phyloP scores from a whole-genome alignment of 2,113 vertebrate genomes.

The Cyprinodon variegatus region DNA sequence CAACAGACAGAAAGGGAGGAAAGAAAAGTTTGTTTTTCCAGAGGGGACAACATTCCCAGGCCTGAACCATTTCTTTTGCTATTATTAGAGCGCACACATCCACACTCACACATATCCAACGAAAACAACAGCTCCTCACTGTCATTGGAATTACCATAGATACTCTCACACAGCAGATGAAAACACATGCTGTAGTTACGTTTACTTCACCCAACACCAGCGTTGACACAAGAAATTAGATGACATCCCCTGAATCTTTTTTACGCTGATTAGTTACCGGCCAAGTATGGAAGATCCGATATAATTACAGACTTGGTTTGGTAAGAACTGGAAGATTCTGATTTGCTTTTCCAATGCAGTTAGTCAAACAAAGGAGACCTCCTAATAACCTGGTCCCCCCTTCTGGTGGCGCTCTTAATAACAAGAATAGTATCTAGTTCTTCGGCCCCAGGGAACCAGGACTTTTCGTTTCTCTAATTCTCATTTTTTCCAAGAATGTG shows the following conservation, averaged over 20 bases:
- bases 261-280: background rate
- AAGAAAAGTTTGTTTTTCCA: conserved; percentile 69
- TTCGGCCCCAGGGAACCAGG: background rate
- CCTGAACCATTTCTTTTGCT: conserved; percentile 65
- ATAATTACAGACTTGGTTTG: background rate
- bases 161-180: background rate
- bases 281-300: background rate
- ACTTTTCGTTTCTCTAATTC: too few relatives aligned
- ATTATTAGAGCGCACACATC: conserved; percentile 67
- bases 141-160: conserved; percentile 26
- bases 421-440: background rate
- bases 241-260: too few relatives aligned
- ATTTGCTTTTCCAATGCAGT: background rate
- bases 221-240: too few relatives aligned
- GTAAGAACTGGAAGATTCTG: background rate
- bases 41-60: conserved; percentile 77
- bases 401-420: background rate
- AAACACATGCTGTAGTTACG: background rate
- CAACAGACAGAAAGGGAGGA: conserved; percentile 25
- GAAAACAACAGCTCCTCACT: conserved; percentile 28
- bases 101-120: conserved; percentile 31
- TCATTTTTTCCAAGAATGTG: too few relatives aligned
- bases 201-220: background rate
- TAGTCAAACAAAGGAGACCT: background rate
- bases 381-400: background rate